phyloP scores from a whole-genome alignment of 1,140 invertebrate species.

The Drosophila ananassae region DNA sequence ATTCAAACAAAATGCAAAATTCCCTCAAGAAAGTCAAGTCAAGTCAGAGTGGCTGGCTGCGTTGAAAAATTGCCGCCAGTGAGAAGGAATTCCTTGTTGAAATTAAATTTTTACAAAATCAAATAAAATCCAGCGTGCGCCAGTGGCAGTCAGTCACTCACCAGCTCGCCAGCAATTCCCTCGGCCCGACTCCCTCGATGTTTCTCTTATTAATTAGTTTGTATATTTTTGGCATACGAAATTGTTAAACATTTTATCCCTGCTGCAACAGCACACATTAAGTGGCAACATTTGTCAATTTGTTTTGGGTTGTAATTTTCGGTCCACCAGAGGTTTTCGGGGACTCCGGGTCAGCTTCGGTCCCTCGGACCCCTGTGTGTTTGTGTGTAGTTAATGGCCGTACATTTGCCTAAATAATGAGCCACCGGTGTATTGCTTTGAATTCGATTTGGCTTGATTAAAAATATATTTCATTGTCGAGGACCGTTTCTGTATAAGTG shows the following conservation, averaged over 20 bases:
- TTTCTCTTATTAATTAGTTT: constrained; percentile 77
- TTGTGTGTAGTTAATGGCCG: constrained; percentile 74
- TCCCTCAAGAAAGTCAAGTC: constrained; percentile 68
- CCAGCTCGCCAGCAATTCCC: constrained; percentile 4
- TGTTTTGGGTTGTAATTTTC: constrained; percentile 57
- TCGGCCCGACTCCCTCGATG: constrained; percentile 38
- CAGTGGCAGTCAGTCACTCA: constrained; percentile 40
- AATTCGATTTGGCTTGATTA: constrained; percentile 81
- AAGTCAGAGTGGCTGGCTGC: constrained; percentile 36
- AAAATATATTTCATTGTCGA: constrained; percentile 79
- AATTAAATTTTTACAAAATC: constrained; percentile 82
- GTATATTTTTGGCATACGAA: constrained; percentile 80
- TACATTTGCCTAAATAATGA: constrained; percentile 81
- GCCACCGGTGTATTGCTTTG: constrained; percentile 80
- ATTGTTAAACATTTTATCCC: constrained; percentile 78
- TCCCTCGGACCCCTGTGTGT: constrained; percentile 27
- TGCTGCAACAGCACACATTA: constrained; percentile 57
- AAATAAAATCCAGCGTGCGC: constrained; percentile 77
- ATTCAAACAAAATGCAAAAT: constrained; percentile 83
- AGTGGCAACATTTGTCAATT: constrained; percentile 81
- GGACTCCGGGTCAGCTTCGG: constrained; percentile 18
- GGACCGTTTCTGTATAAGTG: constrained; percentile 27
- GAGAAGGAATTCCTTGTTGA: constrained; percentile 68
- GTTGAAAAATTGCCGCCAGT: constrained; percentile 73
- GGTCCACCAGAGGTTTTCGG: constrained; percentile 4